phyloP scores from a whole-genome alignment of 2,113 vertebrate genomes.

The Hemichromis elongatus region DNA sequence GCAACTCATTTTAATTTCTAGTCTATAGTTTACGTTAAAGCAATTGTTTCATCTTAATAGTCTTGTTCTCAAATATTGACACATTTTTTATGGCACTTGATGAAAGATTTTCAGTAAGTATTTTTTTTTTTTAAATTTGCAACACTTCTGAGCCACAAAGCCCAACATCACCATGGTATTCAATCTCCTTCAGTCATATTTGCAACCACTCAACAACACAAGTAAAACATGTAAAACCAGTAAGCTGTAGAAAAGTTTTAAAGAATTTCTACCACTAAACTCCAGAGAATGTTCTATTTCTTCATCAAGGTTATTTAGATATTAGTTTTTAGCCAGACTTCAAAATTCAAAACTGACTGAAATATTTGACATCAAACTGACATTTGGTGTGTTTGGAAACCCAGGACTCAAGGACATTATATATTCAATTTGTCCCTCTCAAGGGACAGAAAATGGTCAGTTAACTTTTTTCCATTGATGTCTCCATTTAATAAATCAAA shows the following conservation, averaged over 20 bases:
- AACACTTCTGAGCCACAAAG: neutral
- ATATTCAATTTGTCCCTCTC: neutral
- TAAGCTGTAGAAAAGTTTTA: neutral
- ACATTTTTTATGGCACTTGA: neutral
- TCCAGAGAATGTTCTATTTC: neutral
- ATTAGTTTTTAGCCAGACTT: neutral
- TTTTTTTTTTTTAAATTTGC: neutral
- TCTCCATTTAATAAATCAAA: neutral
- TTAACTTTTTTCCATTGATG: neutral
- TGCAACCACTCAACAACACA: neutral
- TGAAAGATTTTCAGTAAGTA: neutral
- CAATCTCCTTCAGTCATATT: neutral
- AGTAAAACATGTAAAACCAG: neutral
- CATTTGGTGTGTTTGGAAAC: neutral
- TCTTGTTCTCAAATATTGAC: neutral
- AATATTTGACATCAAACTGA: neutral
- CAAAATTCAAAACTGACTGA: neutral
- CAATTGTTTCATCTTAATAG: neutral
- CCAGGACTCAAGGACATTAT: neutral
- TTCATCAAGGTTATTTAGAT: slow-evolving; percentile 4
- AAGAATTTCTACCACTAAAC: slow-evolving; percentile 5
- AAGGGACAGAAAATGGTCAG: neutral
- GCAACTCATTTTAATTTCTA: neutral
- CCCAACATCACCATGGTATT: neutral
- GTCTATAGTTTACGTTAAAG: neutral